Conservation (phyloP, 1,140 invertebrate genomes). For the Physella acuta region DNA sequence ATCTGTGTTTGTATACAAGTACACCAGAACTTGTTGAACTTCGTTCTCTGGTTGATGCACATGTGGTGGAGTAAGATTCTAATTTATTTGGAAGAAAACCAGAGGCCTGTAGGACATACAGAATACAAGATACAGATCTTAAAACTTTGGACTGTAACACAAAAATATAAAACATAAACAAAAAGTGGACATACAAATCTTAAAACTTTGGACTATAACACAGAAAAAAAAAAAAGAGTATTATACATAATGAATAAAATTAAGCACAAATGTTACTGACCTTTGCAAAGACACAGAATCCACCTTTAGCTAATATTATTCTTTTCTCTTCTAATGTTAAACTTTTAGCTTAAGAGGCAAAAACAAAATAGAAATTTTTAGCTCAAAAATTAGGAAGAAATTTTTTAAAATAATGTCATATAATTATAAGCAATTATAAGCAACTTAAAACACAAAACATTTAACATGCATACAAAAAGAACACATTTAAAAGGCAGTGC, state of each 20-base stretch:
- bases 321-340: background rate
- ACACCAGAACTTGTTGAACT: too few species aligned
- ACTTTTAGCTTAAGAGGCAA: background rate
- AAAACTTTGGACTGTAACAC: background rate
- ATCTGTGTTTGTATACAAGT: too few species aligned
- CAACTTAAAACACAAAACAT: too few species aligned
- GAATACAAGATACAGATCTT: background rate
- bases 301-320: slow-evolving; percentile 4
- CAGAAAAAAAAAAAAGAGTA: background rate
- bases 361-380: slow-evolving; percentile 14
- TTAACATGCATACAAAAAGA: too few species aligned
- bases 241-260: background rate
- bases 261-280: background rate
- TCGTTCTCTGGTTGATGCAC: too few species aligned
- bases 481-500: too few species aligned
- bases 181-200: background rate
- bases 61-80: too few species aligned
- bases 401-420: too few species aligned
- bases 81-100: too few species aligned
- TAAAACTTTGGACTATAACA: background rate
- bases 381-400: too few species aligned
- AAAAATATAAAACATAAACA: background rate
- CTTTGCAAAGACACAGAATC: slow-evolving; percentile 4
- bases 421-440: too few species aligned
- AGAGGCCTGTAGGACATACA: too few species aligned